Evolutionary conservation across 2,888 invertebrate genomes (phyloP).

Genomic region (Volucella inanis): DNA sequence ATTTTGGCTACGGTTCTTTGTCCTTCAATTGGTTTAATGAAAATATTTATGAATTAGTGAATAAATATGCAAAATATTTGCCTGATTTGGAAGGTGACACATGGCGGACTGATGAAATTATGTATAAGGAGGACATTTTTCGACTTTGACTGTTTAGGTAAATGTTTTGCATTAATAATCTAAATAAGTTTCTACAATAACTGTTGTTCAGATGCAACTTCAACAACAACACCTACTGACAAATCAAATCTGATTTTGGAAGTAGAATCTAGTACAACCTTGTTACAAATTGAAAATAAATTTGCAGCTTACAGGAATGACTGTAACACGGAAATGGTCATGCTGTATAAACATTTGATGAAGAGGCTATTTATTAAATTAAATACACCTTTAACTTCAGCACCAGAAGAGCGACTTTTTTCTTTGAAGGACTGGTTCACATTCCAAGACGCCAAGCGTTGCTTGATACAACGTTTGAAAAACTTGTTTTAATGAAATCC

Average conservation of each 20-base stretch:
- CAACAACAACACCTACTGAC: neutral
- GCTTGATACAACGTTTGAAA: conserved; percentile 36
- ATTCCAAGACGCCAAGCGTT: conserved; percentile 24
- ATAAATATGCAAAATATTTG: conserved; percentile 10
- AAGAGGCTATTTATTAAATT: conserved; percentile 33
- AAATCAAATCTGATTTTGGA: neutral
- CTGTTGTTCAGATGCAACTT: neutral
- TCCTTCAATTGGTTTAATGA: neutral
- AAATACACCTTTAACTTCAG: conserved; percentile 52
- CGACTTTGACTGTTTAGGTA: conserved; percentile 48
- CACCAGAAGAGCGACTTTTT: conserved; percentile 50
- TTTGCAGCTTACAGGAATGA: conserved; percentile 31
- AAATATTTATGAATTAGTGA: neutral
- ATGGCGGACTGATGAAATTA: conserved; percentile 17
- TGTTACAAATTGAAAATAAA: conserved; percentile 20
- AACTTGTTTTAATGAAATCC: conserved; percentile 49
- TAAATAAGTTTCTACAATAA: neutral
- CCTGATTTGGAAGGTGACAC: conserved; percentile 22
- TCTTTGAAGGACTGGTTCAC: conserved; percentile 45
- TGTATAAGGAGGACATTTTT: conserved; percentile 37
- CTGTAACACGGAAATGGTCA: conserved; percentile 4
- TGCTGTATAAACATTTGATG: conserved; percentile 30
- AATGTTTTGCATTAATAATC: conserved; percentile 14
- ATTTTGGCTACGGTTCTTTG: neutral
- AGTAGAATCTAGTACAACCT: conserved; percentile 10